Base-by-base conservation (phyloP, 35 echinoderm and acorn worm species). In the Nesometra sesokonis region DNA sequence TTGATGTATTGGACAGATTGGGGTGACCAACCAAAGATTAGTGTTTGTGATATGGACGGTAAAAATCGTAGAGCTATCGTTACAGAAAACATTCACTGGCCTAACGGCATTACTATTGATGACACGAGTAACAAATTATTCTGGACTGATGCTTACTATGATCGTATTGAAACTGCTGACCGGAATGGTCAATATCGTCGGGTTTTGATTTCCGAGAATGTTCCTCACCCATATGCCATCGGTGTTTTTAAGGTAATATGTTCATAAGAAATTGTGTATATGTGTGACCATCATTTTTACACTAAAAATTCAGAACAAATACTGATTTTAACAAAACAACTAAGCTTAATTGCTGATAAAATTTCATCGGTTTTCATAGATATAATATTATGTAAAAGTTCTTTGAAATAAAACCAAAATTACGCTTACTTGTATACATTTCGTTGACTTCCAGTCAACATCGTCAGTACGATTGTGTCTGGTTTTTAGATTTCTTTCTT, bases 1-100 rank as follows among this genome's bases (percentile, higher is more conserved):
- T 30, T 85, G 47, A 99, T 99, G 92, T 94, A 91, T 33, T 99
- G 92, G 92, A 93, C 92, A 0, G 96, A 99, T 83, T 99, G 90
- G 96, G 96, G 96, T 0, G 30, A 40, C 30, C 13, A 32, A 32
- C 80, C 96, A 0, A 52, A 83, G 32, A 99, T 99, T 33, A 35
- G 67, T 0, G 32, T 78, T 0, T 92, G 90, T 11, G 78, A 82
- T 43, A 94, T 99, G 96, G 93, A 99, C 77, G 96, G 96, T 0
- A 77, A 19, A 2, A 82, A 90, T 82, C 35, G 37, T 0, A 33
- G 23, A 5, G 32, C 11, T 19, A 37, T 99, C 11, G 37, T 94
- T 15, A 79, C 5, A 27, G 86, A 77, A 0, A 86, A 86, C 21
- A 36, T 99, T 32, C 83, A 94, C 47, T 94, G 96, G 96, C 96